Base-by-base conservation (phyloP, 2,797 vertebrate genomes). In the Enteromius paludinosus region DNA sequence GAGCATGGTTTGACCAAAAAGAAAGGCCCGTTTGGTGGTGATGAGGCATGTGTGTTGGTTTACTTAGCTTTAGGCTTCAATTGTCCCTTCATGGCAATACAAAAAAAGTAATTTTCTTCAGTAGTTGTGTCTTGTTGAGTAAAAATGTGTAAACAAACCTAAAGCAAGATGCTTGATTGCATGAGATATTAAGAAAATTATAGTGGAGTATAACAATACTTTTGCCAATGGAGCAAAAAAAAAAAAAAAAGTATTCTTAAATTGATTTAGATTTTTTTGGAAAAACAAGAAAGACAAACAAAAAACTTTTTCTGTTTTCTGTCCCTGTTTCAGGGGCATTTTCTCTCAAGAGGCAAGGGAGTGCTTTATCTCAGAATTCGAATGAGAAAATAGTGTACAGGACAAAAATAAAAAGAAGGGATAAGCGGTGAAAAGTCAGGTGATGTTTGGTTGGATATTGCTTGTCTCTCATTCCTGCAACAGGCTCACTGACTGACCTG, bases 1-100 rank as follows among this genome's bases (percentile, higher is more conserved):
- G 72, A 81, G 66, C 38, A 73, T 56, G 14, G 47, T 66, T 71
- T 17, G 54, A 81, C 56, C 54, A 18, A 45, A 62, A 59, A 56
- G 17, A 56, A 54, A 56, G 8, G 25, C 8, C 12, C 12, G 8
- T 30, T 43, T 30, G 28, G 6, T 38, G 7, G 25, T 17, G 38
- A 18, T 59, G 25, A 43, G 38, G 78, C 11, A 54, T 73, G 49
- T 23, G 47, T 73, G 49, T 73, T 20, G 18, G 18, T 72, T n/a
- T 52, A 30, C 25, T 71, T 52, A 30, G 70, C 18, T 54, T 73
- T 73, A 12, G 12, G 71, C 30, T 14, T 73, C 35, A 10, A 35
- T 8, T 54, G 3, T 52, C 30, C 28, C 47, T 54, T 8, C 5
- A n/a, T 33, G 4, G 49, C 30, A 54, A 73, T 8, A 35, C 70